phyloP scores from a whole-genome alignment of 2,797 vertebrate genomes.

The Acridotheres tristis region DNA sequence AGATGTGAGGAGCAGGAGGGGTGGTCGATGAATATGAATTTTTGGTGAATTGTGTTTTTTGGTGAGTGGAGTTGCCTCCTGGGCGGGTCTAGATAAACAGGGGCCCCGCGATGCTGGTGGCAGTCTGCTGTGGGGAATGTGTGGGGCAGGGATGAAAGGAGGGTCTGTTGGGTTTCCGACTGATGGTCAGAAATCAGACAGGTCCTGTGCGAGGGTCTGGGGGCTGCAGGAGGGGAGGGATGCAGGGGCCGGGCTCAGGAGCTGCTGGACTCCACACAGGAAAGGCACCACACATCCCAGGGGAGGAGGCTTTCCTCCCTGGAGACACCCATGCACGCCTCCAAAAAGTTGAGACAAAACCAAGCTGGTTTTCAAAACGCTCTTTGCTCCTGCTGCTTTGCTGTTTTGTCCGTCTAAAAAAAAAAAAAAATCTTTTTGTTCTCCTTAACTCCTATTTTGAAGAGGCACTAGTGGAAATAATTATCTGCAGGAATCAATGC shows the following conservation, averaged over 20 bases:
- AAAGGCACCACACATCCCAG: accelerated
- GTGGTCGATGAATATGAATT: no score
- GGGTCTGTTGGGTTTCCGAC: accelerated
- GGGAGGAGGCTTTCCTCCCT: neutral
- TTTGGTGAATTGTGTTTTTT: neutral
- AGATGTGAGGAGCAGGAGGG: neutral
- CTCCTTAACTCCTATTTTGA: neutral
- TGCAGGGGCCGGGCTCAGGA: no score
- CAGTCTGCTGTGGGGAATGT: accelerated
- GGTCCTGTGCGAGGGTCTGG: accelerated
- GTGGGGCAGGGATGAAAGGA: no score
- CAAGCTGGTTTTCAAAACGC: neutral
- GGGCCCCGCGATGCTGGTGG: accelerated
- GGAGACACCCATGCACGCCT: accelerated
- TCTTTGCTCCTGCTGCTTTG: neutral
- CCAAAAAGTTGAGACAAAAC: neutral
- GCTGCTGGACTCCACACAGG: accelerated
- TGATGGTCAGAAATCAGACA: accelerated
- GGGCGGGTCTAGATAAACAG: neutral
- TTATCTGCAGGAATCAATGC: neutral
- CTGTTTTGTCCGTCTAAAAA: neutral
- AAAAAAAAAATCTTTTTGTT: neutral
- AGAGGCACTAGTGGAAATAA: neutral
- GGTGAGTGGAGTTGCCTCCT: neutral
- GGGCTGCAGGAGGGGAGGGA: neutral